Base-by-base conservation (phyloP, 2,797 vertebrate genomes). In the Cirrhinus mrigala region DNA sequence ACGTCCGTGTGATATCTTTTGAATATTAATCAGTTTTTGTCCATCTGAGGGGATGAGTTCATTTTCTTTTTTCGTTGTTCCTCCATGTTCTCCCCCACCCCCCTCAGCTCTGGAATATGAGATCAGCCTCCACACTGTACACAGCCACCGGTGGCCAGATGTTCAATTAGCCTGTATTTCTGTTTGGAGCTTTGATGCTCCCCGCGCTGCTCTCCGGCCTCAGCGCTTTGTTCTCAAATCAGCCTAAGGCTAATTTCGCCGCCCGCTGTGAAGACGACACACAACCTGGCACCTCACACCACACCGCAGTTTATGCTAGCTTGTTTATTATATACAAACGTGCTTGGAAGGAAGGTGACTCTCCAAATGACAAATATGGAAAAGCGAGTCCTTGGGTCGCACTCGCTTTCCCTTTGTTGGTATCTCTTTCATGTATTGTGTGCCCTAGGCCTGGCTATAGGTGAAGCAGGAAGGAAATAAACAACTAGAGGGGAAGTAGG, bases 101-200 rank as follows among this genome's bases (percentile, higher is more conserved):
- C 70, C 81, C 73, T 33, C 46, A 68, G 75, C 69, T 82, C 24
- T 69, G 77, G 82, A 87, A 89, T 89, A 89, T 91, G 84, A 90
- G 89, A 81, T 86, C 60, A 54, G 84, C 70, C 84, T 80, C 54
- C 12, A 48, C 80, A 69, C 81, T 87, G 87, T 68, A 81, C 75
- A 29, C 69, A 86, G 83, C 81, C 86, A 68, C 60, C 81, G 73
- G 84, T 58, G 85, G 85, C 88, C 89, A 91, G 90, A 91, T 91
- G 91, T 89, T 90, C 88, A 87, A 88, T 89, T 87, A 87, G 87
- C 84, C 86, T 87, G 85, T 70, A 79, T 90, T 90, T 85, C 89
- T 86, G 80, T 86, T 88, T 64, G 14, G 81, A 82, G 81, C 89
- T 90, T 90, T 89, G 89, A 91, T 90, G 90, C 88, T 84, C 73